These are phyloP conservation scores for Dorcus hopei DNA, from an alignment of 2,888 invertebrate genomes.

Conservation along the genomic window DNA sequence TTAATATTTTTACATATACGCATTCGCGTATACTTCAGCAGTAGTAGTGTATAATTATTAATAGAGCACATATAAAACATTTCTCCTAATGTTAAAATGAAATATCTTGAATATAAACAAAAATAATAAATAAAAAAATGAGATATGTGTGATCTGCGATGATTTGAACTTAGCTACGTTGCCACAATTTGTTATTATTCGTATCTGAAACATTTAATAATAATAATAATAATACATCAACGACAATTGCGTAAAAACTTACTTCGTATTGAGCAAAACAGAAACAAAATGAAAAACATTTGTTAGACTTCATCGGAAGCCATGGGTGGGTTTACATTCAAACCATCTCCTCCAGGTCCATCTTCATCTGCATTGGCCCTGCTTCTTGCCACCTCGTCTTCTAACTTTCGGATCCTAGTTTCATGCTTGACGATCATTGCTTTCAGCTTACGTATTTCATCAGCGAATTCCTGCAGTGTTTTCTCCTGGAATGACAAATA, in stretches of 20 bases:
- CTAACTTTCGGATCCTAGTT: conserved; percentile 76
- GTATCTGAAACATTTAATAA: not conserved
- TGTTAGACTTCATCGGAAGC: conserved; percentile 61
- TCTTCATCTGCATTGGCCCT: conserved; percentile 43
- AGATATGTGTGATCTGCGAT: not conserved
- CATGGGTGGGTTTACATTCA: conserved; percentile 45
- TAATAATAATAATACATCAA: not conserved
- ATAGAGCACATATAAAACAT: too few relatives aligned
- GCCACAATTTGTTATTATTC: not conserved
- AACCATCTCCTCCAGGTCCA: conserved; percentile 46
- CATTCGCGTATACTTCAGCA: too few relatives aligned
- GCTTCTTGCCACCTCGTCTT: conserved; percentile 57
- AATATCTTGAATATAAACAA: too few relatives aligned
- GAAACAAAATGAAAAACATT: not conserved
- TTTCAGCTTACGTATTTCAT: conserved; percentile 88
- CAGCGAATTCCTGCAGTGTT: conserved; percentile 77
- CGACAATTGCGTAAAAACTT: not conserved
- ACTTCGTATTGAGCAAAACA: not conserved
- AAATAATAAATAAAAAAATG: too few relatives aligned
- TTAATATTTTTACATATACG: too few relatives aligned
- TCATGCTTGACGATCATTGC: conserved; percentile 94
- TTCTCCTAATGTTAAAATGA: too few relatives aligned
- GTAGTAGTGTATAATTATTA: too few relatives aligned
- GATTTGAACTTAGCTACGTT: not conserved
- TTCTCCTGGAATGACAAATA: conserved; percentile 55